These are phyloP conservation scores for Sturnus vulgaris DNA, from an alignment of 2,113 vertebrate species.

Conservation along the genomic window DNA sequence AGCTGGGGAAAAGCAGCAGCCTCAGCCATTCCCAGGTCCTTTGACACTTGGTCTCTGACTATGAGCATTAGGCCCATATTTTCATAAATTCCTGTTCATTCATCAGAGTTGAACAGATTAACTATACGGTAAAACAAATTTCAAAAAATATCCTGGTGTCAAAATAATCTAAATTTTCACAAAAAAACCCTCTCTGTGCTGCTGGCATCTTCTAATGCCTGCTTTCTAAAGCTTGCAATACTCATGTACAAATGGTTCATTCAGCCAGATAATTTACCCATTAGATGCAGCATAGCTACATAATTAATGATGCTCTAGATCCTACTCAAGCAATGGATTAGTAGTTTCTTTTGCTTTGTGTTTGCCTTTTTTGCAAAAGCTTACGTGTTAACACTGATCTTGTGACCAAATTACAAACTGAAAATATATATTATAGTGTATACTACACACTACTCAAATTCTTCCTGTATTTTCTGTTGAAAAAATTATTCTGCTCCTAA, in stretches of 20 bases:
- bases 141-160: not conserved
- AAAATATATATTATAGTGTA: not conserved
- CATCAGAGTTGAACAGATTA: not conserved
- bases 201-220: not conserved
- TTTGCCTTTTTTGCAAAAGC: not conserved
- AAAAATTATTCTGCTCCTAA: not conserved
- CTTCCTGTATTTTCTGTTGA: not conserved
- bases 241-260: not conserved
- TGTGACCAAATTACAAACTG: not conserved
- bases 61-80: not conserved
- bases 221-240: not conserved
- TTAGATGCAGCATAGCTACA: not conserved
- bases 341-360: not conserved
- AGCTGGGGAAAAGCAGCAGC: not conserved
- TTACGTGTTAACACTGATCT: not conserved
- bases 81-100: not conserved
- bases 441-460: not conserved
- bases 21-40: not conserved
- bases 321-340: not conserved
- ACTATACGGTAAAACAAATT: not conserved
- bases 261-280: not conserved
- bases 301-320: not conserved
- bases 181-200: not conserved
- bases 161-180: not conserved
- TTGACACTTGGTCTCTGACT: not conserved